Percentiles rank a stretch among this genome's conserved stretches.
Conservation (phyloP, 2,113 vertebrate genomes). For the Labeo rohita region DNA sequence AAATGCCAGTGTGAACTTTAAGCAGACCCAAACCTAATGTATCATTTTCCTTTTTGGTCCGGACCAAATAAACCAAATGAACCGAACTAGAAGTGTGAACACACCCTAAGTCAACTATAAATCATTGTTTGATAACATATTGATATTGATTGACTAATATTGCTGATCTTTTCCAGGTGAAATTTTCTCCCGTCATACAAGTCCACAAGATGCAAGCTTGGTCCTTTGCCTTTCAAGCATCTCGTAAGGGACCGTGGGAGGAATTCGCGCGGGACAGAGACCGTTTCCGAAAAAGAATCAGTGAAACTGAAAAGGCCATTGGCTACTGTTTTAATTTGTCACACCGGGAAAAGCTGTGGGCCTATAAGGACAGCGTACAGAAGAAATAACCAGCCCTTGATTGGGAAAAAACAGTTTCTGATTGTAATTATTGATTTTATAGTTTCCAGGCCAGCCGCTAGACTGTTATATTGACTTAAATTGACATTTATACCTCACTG, state of each 20-base stretch:
- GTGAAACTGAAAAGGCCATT: constrained; percentile 71
- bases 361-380: constrained; percentile 49
- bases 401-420: constrained; percentile 6
- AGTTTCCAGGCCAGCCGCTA: background rate
- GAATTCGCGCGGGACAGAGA: constrained; percentile 82
- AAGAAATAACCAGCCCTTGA: constrained; percentile 8
- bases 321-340: constrained; percentile 72
- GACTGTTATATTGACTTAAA: background rate
- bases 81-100: too few relatives aligned
- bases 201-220: constrained; percentile 83
- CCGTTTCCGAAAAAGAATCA: constrained; percentile 82
- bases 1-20: too few relatives aligned
- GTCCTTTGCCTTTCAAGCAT: constrained; percentile 79
- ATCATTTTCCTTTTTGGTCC: too few relatives aligned
- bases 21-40: too few relatives aligned
- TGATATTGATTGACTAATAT: background rate
- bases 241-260: constrained; percentile 86
- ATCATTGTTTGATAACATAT: background rate
- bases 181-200: constrained; percentile 80
- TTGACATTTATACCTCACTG: constrained; percentile 64
- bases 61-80: too few relatives aligned
- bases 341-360: constrained; percentile 73
- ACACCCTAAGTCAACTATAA: background rate
- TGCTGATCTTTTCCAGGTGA: constrained; percentile 73
- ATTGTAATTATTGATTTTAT: constrained; percentile 17